Evolutionary conservation across 2,113 vertebrate genomes (phyloP), one percentile per base, ranked within the genome.

Genomic region (Nanorana parkeri): DNA sequence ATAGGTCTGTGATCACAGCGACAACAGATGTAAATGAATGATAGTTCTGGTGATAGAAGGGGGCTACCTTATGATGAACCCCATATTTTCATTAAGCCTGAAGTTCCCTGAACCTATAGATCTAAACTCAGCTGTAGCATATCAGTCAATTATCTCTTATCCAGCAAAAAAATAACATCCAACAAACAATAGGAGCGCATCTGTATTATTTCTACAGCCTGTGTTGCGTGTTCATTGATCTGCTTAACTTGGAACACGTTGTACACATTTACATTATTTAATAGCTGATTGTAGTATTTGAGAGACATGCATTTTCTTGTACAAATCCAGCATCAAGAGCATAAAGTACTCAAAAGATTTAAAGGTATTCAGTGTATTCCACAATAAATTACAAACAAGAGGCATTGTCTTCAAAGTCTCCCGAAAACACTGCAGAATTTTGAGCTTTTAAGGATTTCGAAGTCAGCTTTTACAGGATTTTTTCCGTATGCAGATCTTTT

Each of bases 291-390:
- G 60, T 28, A 41, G n/a, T 64, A 65, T 26, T 65, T 52, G 23
- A 23, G 28, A 26, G 41, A 64, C 75, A 52, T 23, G 36, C 65
- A 32, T 77, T 65, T 47, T 41, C 23, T 16, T 77, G 75, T 77
- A 65, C 16, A 65, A 15, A 64, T n/a, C 26, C 61, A 23, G 58
- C 58, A 41, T 63, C 74, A 77, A 63, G 24, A 8, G 58, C n/a
- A 63, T 63, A 47, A 63, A 41, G 3, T 24, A 64, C n/a, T 47
- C 3, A 77, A 65, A 47, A 47, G 17, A 52, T 65, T 47, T 24
- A 24, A 75, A 24, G 32, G 54, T 21, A 60, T 55, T 28, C 17
- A 36, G 11, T 52, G 36, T 21, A 51, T 51, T 77, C 47, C 58
- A 16, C 17, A 64, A 64, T 17, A 17, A 60, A 28, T 47, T 41